Evolutionary conservation across 2,888 invertebrate species (phyloP).

Genomic region (Nudaria mundana): DNA sequence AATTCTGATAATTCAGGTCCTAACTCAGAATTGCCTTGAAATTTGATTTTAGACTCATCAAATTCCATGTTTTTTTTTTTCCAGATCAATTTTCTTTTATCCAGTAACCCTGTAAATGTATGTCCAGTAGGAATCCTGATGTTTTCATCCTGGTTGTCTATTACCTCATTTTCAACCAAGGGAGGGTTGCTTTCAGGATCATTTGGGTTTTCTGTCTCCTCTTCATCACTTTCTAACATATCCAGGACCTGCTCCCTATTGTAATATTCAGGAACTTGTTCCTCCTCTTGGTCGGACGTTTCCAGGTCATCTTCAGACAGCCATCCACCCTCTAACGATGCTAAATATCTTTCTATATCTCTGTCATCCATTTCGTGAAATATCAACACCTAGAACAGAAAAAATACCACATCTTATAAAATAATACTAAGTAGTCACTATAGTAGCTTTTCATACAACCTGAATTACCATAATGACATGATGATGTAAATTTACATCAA

Average conservation of each 20-base stretch:
- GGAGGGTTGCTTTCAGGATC: no score
- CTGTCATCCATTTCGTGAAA: conserved; percentile 2
- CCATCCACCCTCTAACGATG: conserved; percentile 36
- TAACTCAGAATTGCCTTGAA: no score
- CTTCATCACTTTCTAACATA: conserved; percentile 10
- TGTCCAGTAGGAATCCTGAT: no score
- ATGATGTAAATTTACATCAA: neutral
- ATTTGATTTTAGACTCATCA: no score
- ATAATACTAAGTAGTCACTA: neutral
- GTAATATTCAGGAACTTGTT: neutral
- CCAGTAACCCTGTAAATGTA: no score
- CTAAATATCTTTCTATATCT: conserved; percentile 21
- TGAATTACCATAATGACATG: neutral
- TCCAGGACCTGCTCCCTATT: neutral
- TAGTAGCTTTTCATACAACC: neutral
- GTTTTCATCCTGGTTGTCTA: no score
- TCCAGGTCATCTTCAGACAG: conserved; percentile 39
- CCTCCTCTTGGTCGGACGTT: conserved; percentile 7
- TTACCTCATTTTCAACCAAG: no score
- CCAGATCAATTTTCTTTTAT: no score
- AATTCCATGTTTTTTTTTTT: no score
- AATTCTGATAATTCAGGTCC: no score
- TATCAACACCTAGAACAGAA: neutral
- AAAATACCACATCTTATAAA: neutral
- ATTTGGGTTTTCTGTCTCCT: no score